Percentiles rank a stretch among this genome's conserved stretches.
These are phyloP conservation scores for Chelon labrosus DNA, from an alignment of 2,797 vertebrate species.

Conservation along the genomic window DNA sequence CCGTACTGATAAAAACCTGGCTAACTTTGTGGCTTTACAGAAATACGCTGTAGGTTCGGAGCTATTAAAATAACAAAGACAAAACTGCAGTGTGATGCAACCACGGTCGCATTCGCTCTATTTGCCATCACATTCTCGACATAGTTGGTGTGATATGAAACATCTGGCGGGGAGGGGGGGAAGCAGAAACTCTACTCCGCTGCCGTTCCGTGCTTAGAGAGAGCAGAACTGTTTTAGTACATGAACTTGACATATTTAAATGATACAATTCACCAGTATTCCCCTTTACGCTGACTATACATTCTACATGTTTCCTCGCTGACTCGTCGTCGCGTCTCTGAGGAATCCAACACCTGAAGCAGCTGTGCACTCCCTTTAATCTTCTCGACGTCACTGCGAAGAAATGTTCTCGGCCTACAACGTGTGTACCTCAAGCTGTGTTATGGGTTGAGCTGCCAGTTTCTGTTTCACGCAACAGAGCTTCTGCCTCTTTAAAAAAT, in stretches of 20 bases:
- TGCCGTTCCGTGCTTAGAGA: background rate
- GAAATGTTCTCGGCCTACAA: constrained; percentile 25
- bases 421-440: constrained; percentile 49
- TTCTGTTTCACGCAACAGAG: constrained; percentile 29
- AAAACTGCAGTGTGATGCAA: constrained; percentile 15
- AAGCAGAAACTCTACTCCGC: constrained; percentile 10
- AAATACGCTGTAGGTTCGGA: constrained; percentile 41
- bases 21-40: constrained; percentile 28
- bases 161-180: background rate
- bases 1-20: constrained; percentile 12
- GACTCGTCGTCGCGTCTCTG: constrained; percentile 49
- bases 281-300: constrained; percentile 35
- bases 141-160: constrained; percentile 42
- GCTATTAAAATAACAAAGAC: background rate
- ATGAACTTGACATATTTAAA: constrained; percentile 48
- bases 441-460: constrained; percentile 44
- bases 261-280: constrained; percentile 42
- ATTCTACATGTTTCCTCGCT: constrained; percentile 46
- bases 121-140: constrained; percentile 54
- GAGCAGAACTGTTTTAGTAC: constrained; percentile 38
- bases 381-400: constrained; percentile 21
- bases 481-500: constrained; percentile 12
- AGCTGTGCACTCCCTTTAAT: constrained; percentile 25
- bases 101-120: constrained; percentile 38
- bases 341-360: constrained; percentile 23